Evolutionary conservation across 2,888 invertebrate species (phyloP).

Genomic region (Aspidapion aeneum): DNA sequence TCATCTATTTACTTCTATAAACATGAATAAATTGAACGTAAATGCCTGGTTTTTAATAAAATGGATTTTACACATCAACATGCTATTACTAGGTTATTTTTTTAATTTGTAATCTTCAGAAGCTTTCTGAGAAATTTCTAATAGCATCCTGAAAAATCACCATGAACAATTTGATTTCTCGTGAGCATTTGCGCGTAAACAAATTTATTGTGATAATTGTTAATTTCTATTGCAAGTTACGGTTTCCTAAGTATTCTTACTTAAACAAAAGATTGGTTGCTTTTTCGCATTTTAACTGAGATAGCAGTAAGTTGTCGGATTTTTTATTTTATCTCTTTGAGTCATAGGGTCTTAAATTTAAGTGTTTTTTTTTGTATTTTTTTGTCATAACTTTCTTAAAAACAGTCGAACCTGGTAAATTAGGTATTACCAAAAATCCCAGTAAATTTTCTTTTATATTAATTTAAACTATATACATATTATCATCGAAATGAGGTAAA

Average conservation of each 20-base stretch:
- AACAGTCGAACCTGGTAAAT: no score
- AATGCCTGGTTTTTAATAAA: no score
- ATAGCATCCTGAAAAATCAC: not conserved
- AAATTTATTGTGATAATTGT: constrained; percentile 27
- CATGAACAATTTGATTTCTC: constrained; percentile 33
- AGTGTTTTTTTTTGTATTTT: no score
- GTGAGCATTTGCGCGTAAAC: constrained; percentile 32
- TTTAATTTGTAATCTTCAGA: not conserved
- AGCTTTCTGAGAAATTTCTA: not conserved
- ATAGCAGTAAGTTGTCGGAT: no score
- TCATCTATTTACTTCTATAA: not conserved
- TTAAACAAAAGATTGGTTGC: constrained; percentile 12
- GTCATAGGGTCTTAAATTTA: no score
- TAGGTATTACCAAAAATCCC: no score
- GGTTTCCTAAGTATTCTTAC: no score
- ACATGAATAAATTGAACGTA: not conserved
- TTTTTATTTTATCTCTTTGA: no score
- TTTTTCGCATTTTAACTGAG: not conserved
- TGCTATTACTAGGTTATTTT: not conserved
- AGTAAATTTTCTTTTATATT: no score
- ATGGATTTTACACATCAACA: not conserved
- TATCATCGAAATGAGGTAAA: no score
- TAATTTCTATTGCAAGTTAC: constrained; percentile 23
- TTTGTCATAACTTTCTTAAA: no score
- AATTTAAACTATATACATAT: no score